Conservation (phyloP, 2,888 invertebrate genomes). For the Andrena hattorfiana region DNA sequence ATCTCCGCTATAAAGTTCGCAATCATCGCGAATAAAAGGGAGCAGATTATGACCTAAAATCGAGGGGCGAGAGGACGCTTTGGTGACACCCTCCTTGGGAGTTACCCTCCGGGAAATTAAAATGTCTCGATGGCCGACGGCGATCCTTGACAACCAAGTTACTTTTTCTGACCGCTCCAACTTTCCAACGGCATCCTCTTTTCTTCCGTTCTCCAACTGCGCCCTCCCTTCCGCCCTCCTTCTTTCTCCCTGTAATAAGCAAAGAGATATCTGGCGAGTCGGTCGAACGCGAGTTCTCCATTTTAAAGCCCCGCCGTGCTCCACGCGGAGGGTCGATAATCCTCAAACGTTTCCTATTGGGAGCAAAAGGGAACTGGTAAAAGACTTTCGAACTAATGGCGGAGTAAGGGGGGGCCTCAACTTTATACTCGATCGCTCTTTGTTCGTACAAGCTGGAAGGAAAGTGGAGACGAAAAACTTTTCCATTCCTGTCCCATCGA, state of each 20-base stretch:
- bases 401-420: slow-evolving; percentile 37
- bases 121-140: slow-evolving; percentile 52
- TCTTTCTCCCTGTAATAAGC: slow-evolving; percentile 31
- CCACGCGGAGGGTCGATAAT: slow-evolving; percentile 42
- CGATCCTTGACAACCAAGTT: slow-evolving; percentile 44
- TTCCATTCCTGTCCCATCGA: slow-evolving; percentile 57
- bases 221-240: background rate
- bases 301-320: slow-evolving; percentile 3
- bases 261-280: slow-evolving; percentile 17
- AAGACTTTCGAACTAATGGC: slow-evolving; percentile 59
- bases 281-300: slow-evolving; percentile 34
- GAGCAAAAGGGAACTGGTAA: slow-evolving; percentile 41
- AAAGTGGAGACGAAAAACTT: slow-evolving; percentile 61
- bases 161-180: slow-evolving; percentile 21
- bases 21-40: slow-evolving; percentile 50
- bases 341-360: slow-evolving; percentile 51
- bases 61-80: slow-evolving; percentile 32
- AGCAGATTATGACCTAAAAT: slow-evolving; percentile 53
- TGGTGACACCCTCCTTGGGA: background rate
- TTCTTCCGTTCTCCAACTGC: background rate
- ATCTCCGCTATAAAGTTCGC: slow-evolving; percentile 50
- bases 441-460: slow-evolving; percentile 42
- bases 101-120: slow-evolving; percentile 57
- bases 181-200: slow-evolving; percentile 3
- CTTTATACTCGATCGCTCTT: slow-evolving; percentile 61